Evolutionary conservation across 2,888 invertebrate genomes (phyloP), one percentile per base, ranked within the genome.

Genomic region (Ceraclea dissimilis): DNA sequence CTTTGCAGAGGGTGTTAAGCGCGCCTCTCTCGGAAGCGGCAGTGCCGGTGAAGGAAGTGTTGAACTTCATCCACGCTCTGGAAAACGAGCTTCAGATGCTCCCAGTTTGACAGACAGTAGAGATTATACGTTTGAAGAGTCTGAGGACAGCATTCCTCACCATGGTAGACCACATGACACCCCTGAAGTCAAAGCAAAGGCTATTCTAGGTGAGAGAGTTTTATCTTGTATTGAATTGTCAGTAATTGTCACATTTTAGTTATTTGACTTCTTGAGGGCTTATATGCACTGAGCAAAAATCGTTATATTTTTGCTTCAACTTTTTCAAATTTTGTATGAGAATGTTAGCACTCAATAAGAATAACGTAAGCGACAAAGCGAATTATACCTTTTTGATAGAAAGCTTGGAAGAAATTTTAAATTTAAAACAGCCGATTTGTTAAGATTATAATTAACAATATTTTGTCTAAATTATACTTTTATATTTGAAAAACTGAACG

Each of bases 41-140:
- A 77, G 77, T 44, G 74, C 73, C 26, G 75, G 74, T 20, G 76
- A 76, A 17, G 75, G 74, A 31, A 75, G 76, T 11, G 63, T 71
- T 5, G 78, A 78, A 61, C 66, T 78, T 2, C 71, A 75, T 22
- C 65, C 76, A 54, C 74, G 75, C 62, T 76, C 75, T 61, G 77
- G 77, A 60, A 78, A 78, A 64, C 70, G 78, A 43, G 66, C 72
- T 8, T 78, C 78, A 51, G 78, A 78, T 64, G 78, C 77, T 47
- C 72, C 74, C 22, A 78, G 78, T 59, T 64, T 78, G 1, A 78
- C 78, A 43, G 78, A 78, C 62, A 78, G 78, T 0, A 70, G 72
- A 60, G 78, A 78, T 63, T 78, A 78, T 54, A 78, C 78, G 1
- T 78, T 78, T 63, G 78, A 78, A 63, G 78, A 78, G 63, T 78